Base-by-base conservation (phyloP, 2,888 invertebrate genomes). In the Macropis europaea region DNA sequence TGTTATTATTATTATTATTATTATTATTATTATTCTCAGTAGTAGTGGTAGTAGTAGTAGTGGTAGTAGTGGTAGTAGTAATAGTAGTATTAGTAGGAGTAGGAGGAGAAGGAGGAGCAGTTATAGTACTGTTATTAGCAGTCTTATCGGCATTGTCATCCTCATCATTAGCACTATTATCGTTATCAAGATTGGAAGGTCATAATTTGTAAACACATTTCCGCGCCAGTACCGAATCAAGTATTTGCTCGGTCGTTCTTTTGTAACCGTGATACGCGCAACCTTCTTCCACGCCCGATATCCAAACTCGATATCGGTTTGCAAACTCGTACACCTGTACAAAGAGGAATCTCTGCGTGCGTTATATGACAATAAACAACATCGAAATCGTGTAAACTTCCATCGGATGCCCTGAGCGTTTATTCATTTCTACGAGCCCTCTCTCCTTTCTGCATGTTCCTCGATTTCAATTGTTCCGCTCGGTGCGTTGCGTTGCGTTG, bases 331-430 rank as follows among this genome's bases (percentile, higher is more conserved):
- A 38, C 7, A 40, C n/a, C 3, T 38, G 26, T 47, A 19, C n/a
- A 38, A 9, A 34, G 36, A 36, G n/a, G 17, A 17, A 17, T 38
- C 36, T 59, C 26, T 24, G 7, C 13, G 15, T 19, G 57, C 47
- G 17, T 38, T 17, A 17, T 11, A 13, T 28, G 36, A 59, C 13
- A 59, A 59, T 59, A 59, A 59, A 59, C 13, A 26, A 17, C 48
- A 38, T 19, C 7, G 28, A 22, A 13, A 38, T 36, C 36, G 9
- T 15, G 24, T 24, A 17, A 45, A 45, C n/a, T n/a, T n/a, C n/a
- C n/a, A n/a, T n/a, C n/a, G n/a, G n/a, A n/a, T n/a, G n/a, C 2
- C 15, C 26, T 13, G 24, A 15, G 38, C 13, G 5, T 15, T 52
- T 11, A 52, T 36, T 52, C 24, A 24, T 13, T 45, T 3, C 15